Evolutionary conservation across 2,797 vertebrate genomes (phyloP).

Genomic region (Trachurus trachurus): DNA sequence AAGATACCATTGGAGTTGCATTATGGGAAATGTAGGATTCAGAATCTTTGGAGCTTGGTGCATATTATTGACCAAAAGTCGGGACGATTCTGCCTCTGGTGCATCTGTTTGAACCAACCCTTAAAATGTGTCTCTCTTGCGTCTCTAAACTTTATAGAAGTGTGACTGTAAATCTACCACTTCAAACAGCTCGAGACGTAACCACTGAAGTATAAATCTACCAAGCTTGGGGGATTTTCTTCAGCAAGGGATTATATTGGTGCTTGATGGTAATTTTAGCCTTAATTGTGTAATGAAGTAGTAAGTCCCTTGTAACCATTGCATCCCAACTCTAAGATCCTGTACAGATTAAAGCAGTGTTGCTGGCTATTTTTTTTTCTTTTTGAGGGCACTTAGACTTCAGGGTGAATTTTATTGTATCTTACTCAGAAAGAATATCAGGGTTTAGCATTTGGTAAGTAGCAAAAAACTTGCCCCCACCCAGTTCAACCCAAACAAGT

Average conservation of each 20-base stretch:
- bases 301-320: constrained; percentile 15
- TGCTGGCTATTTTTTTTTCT: background rate
- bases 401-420: constrained; percentile 14
- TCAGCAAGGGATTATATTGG: constrained; percentile 40
- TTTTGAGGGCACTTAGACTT: constrained; percentile 19
- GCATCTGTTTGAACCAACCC: constrained; percentile 7
- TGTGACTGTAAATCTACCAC: background rate
- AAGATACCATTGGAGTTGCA: constrained; percentile 2
- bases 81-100: constrained; percentile 2
- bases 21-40: constrained; percentile 25
- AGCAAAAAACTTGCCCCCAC: constrained; percentile 6
- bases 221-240: constrained; percentile 23
- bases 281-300: constrained; percentile 58
- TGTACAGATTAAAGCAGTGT: constrained; percentile 37
- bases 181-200: constrained; percentile 25
- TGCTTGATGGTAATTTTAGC: constrained; percentile 56
- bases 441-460: constrained; percentile 27
- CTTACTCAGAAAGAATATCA: constrained; percentile 42
- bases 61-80: constrained; percentile 5
- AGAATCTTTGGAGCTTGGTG: constrained; percentile 16
- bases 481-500: background rate
- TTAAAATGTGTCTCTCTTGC: background rate
- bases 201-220: constrained; percentile 36
- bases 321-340: constrained; percentile 30
- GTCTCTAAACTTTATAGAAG: constrained; percentile 18